These are phyloP conservation scores for Drosophila quadrilineata DNA, from an alignment of 1,140 invertebrate species.

Conservation along the genomic window DNA sequence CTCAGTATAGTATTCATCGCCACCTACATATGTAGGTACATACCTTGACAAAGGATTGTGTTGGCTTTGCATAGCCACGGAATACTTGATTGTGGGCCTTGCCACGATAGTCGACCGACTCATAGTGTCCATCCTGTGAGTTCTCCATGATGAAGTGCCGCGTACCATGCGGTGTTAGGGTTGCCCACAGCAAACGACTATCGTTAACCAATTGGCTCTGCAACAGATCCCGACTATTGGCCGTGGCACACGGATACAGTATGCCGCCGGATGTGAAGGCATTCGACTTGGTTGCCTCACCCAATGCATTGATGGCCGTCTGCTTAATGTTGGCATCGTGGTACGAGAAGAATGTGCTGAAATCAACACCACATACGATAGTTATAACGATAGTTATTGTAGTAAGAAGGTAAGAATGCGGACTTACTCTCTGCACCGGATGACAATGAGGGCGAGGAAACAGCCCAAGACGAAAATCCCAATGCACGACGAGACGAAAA, in stretches of 20 bases:
- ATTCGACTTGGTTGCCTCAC: conserved; percentile 77
- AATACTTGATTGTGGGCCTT: conserved; percentile 69
- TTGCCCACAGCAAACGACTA: conserved; percentile 88
- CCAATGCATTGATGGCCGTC: conserved; percentile 66
- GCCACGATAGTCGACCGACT: conserved; percentile 85
- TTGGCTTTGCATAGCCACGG: conserved; percentile 66
- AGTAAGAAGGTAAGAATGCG: not conserved
- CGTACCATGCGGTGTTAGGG: conserved; percentile 90
- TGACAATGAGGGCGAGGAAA: conserved; percentile 88
- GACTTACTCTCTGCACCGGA: conserved; percentile 92
- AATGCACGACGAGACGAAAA: conserved; percentile 89
- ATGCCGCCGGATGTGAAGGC: conserved; percentile 75
- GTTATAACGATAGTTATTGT: not conserved
- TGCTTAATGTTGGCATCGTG: conserved; percentile 80
- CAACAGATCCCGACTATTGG: conserved; percentile 65
- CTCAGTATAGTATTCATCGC: not conserved
- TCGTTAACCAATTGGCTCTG: conserved; percentile 82
- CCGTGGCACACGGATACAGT: conserved; percentile 71
- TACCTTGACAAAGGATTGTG: conserved; percentile 66
- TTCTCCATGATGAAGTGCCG: conserved; percentile 85
- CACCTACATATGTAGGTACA: not conserved
- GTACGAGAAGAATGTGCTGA: conserved; percentile 73
- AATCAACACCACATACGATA: too few species aligned
- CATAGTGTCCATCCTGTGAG: conserved; percentile 86
- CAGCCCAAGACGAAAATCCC: conserved; percentile 89